phyloP scores from a whole-genome alignment of 2,113 vertebrate species.

The Climacteris rufus region DNA sequence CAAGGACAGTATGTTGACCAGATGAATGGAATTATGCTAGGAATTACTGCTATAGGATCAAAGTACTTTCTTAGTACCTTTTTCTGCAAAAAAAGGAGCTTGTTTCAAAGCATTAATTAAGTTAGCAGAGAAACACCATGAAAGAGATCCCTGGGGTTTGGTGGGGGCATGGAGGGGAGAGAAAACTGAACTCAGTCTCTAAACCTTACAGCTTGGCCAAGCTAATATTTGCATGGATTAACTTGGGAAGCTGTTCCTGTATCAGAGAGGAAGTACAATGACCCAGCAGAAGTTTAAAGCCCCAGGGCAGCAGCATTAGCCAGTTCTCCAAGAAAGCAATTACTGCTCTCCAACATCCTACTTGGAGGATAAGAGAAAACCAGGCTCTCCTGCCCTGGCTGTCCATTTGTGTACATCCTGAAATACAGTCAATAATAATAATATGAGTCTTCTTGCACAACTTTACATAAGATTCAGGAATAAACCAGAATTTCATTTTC shows the following conservation, averaged over 20 bases:
- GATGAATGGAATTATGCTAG: neutral
- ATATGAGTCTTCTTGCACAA: neutral
- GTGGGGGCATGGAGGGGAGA: too few relatives aligned
- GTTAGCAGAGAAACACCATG: neutral
- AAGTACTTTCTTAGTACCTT: neutral
- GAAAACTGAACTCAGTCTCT: neutral
- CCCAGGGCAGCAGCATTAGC: neutral
- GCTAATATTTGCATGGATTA: neutral
- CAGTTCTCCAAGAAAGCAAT: neutral
- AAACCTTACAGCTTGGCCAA: neutral
- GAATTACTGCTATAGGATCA: neutral
- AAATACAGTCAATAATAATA: neutral
- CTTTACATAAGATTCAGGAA: neutral
- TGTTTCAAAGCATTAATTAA: neutral
- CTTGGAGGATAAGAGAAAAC: neutral
- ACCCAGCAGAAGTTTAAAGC: neutral
- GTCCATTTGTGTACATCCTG: neutral
- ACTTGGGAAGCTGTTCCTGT: neutral
- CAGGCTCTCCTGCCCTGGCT: neutral
- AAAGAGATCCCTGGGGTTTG: neutral
- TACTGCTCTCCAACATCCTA: neutral
- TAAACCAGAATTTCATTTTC: neutral
- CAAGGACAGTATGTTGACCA: neutral
- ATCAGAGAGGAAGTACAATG: neutral
- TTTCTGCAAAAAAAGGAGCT: neutral